A percentile compares a stretch with the other conserved stretches of the same genome.
Conservation (phyloP, 2,797 vertebrate species). For the Leuciscus waleckii region DNA sequence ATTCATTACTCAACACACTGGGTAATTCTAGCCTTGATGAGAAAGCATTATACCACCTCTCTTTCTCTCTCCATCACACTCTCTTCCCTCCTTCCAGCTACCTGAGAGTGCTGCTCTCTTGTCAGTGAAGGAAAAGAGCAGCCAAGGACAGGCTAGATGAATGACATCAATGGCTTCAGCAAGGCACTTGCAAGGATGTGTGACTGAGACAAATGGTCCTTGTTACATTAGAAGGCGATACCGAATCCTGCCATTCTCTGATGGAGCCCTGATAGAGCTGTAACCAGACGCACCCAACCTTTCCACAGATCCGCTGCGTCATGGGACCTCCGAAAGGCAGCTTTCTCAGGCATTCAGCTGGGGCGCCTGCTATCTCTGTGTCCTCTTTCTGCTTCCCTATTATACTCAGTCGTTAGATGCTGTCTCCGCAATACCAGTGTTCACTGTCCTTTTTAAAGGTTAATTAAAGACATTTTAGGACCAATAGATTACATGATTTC, state of each 20-base stretch:
- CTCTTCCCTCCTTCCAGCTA: conserved; percentile 52
- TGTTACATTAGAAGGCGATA: conserved; percentile 81
- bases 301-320: conserved; percentile 76
- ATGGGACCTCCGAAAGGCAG: conserved; percentile 63
- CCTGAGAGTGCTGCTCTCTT: conserved; percentile 70
- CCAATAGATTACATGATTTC: background rate
- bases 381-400: conserved; percentile 35
- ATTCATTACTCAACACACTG: conserved; percentile 56
- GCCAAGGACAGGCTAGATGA: conserved; percentile 81
- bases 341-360: conserved; percentile 62
- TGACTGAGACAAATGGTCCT: conserved; percentile 84
- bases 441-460: background rate
- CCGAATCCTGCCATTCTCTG: conserved; percentile 78
- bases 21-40: conserved; percentile 58
- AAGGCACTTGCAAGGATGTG: conserved; percentile 78
- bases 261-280: conserved; percentile 81
- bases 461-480: background rate
- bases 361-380: conserved; percentile 42
- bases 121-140: conserved; percentile 73
- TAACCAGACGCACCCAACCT: conserved; percentile 81
- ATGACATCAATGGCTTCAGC: conserved; percentile 79
- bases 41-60: conserved; percentile 60
- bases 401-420: background rate
- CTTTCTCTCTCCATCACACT: conserved; percentile 4
- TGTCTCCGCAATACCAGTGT: conserved; percentile 22